Evolutionary conservation across 2,888 invertebrate species (phyloP).

Genomic region (Pseudanteris insignis): DNA sequence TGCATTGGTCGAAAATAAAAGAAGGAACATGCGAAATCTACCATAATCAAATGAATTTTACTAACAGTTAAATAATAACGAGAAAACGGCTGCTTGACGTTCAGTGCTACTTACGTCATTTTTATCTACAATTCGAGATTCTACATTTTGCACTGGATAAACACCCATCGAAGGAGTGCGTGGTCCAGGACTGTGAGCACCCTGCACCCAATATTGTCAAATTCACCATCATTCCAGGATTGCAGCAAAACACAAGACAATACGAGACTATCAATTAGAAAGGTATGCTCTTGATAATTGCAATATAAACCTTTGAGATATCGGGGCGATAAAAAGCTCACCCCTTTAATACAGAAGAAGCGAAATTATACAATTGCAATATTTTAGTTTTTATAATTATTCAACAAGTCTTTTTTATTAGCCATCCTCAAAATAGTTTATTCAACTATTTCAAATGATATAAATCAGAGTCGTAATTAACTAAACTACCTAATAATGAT

Average conservation of each 20-base stretch:
- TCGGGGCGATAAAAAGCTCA: neutral
- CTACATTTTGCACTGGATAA: conserved; percentile 88
- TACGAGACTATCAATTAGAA: conserved; percentile 65
- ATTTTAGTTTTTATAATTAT: no score
- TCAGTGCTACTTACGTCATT: conserved; percentile 83
- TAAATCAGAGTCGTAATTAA: no score
- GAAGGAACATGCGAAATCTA: no score
- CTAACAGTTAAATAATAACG: no score
- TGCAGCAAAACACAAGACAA: conserved; percentile 70
- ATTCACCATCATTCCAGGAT: conserved; percentile 66
- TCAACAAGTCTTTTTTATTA: no score
- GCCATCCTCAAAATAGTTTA: no score
- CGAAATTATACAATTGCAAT: no score
- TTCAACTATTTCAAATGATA: no score
- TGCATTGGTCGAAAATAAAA: no score
- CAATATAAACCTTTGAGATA: conserved; percentile 6
- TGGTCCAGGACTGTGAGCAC: conserved; percentile 91
- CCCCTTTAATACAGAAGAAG: conserved; percentile 9
- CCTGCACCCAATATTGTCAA: conserved; percentile 74
- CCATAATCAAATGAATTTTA: no score
- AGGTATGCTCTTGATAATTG: conserved; percentile 19
- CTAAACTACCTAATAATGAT: no score
- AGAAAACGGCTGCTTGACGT: neutral
- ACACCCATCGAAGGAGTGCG: conserved; percentile 90
- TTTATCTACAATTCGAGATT: conserved; percentile 86